Evolutionary conservation across 2,113 vertebrate genomes (phyloP).

Genomic region (Datnioides undecimradiatus): DNA sequence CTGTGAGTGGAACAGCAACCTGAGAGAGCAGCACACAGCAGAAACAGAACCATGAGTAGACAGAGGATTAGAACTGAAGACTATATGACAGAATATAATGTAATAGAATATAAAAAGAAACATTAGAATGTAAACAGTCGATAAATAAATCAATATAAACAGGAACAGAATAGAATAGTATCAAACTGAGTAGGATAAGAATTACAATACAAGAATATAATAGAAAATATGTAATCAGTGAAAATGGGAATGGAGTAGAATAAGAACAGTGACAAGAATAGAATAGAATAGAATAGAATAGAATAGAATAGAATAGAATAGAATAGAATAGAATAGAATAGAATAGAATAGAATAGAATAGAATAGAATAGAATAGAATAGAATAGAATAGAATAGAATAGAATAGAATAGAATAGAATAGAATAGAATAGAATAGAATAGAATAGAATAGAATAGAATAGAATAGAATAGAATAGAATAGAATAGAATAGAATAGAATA

Average conservation of each 20-base stretch:
- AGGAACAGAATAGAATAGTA: not conserved
- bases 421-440: not conserved
- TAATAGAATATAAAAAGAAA: too few species aligned
- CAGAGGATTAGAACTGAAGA: not conserved
- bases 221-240: too few species aligned
- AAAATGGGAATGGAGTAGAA: too few species aligned
- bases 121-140: too few species aligned
- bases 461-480: not conserved
- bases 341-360: too few species aligned
- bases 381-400: not conserved
- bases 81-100: not conserved
- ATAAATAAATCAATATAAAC: too few species aligned
- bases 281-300: not conserved
- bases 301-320: not conserved
- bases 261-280: not conserved
- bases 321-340: not conserved
- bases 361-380: not conserved
- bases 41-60: not conserved
- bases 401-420: too few species aligned
- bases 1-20: conserved; percentile 71
- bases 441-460: not conserved
- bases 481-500: too few species aligned
- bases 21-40: not conserved
- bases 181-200: not conserved
- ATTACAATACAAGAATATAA: not conserved